Base-by-base conservation (phyloP, 1,140 invertebrate genomes). In the Nylanderia fulva region DNA sequence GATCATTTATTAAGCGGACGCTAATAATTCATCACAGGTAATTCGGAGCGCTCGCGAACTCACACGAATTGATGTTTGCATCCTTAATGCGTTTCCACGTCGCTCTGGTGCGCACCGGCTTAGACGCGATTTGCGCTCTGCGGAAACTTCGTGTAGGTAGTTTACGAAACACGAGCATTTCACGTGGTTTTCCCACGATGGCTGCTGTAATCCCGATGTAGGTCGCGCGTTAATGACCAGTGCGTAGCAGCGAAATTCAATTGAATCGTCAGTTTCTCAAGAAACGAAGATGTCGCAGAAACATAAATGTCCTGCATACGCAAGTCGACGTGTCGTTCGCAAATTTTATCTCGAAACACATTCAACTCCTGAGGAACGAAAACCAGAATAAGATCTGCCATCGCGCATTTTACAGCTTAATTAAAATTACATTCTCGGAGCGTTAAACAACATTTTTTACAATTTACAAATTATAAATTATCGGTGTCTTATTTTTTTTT, bases 21-120 rank as follows among this genome's bases (percentile, higher is more conserved):
- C n/a, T 82, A 82, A 82, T 84, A 76, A 84, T 84, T 84, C 71
- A 84, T 84, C 61, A 33, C 71, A 21, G 64, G 48, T 71, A 80
- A 69, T 80, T 71, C 77, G 66, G 21, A 45, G 21, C 64, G 24
- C 56, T 72, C 77, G 66, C 66, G 24, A 72, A 82, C 66, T 72
- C 54, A 64, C 77, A 68, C 66, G 64, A 72, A 82, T 82, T 82
- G 66, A 82, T 72, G 66, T 72, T 72, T 82, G 77, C 66, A 82
- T 82, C 77, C 77, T 82, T 84, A 84, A 84, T 56, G 77, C 84
- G 39, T 87, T 87, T 77, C 86, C 85, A 71, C 85, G 54, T 86
- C 48, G 39, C 11, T 33, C 33, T 61, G 63, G 74, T 68, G 75
- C 75, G 63, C 75, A 63, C 75, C 76, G 86, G 66, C 77, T 69